Percentiles rank a stretch among this genome's conserved stretches.
These are phyloP conservation scores for Adoxophyes honmai DNA, from an alignment of 1,140 invertebrate species.

Conservation along the genomic window DNA sequence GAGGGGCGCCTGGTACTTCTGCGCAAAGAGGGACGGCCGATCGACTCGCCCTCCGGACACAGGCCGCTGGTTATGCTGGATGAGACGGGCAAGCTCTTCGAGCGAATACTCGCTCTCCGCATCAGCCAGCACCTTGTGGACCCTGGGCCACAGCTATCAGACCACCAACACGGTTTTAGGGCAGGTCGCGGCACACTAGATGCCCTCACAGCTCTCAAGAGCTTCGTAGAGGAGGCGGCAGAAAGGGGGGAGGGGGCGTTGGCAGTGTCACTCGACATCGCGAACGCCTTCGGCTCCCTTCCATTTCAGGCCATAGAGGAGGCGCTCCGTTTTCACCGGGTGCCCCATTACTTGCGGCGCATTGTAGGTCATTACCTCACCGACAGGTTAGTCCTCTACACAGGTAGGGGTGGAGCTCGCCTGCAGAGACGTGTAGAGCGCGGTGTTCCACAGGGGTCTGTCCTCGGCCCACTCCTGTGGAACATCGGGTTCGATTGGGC, in stretches of 20 bases:
- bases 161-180: slow-evolving; percentile 35
- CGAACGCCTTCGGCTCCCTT: slow-evolving; percentile 20
- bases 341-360: slow-evolving; percentile 14
- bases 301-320: slow-evolving; percentile 9
- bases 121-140: neutral
- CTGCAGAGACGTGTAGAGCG: neutral
- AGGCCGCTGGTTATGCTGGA: slow-evolving; percentile 6
- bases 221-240: neutral
- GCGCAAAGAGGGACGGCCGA: neutral
- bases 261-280: slow-evolving; percentile 23
- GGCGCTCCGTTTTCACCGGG: slow-evolving; percentile 4
- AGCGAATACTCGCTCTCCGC: neutral
- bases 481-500: slow-evolving; percentile 7
- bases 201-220: slow-evolving; percentile 20
- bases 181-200: slow-evolving; percentile 30
- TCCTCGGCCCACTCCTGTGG: slow-evolving; percentile 31
- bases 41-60: neutral
- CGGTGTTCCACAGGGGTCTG: slow-evolving; percentile 31
- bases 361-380: neutral
- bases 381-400: neutral
- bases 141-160: slow-evolving; percentile 20
- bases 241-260: slow-evolving; percentile 7
- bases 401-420: neutral
- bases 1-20: neutral
- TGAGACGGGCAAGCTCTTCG: slow-evolving; percentile 5